Evolutionary conservation across 2,888 invertebrate species (phyloP), one percentile per base, ranked within the genome.

Genomic region (Ophraella communa): DNA sequence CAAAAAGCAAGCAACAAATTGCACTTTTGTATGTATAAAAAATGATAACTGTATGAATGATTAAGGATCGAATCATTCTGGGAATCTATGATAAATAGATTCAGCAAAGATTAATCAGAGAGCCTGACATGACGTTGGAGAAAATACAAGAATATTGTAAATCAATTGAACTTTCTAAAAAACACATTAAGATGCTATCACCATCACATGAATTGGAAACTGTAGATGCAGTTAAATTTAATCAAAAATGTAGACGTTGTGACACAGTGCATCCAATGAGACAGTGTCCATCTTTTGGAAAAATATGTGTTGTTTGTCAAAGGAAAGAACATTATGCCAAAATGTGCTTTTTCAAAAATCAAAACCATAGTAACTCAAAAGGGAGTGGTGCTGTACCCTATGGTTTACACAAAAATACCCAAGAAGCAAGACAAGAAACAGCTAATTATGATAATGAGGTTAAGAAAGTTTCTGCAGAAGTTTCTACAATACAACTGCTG

Each of bases 251-350:
- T 20, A 62, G 23, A 11, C n/a, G 20, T 30, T 63, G 63, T 39
- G 52, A 39, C 14, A 42, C 33, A 47, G 49, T 54, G 35, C 64
- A 64, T 30, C 18, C 11, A 24, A 27, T 11, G 42, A n/a, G 30
- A 14, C 52, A 35, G 42, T 53, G 64, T 45, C 59, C 59, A 39
- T 53, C 64, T 24, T 64, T 21, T 33, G 49, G 49, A 24, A 64
- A 59, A 39, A 59, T 49, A 18, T 64, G 64, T 54, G 30, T 24
- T 2, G 17, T 55, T n/a, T 51, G 55, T 30, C 24, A 60, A 18
- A 49, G 49, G 23, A 55, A 11, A 14, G 56, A 44, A 10, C 59
- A 59, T 53, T 64, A 45, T 49, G 63, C 53, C 30, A 53, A 53
- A 33, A 33, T 45, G 21, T 52, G 24, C 24, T 30, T 30, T 30